These are phyloP conservation scores for Holcopasites calliopsidis DNA, from an alignment of 1,140 invertebrate genomes.

Conservation along the genomic window DNA sequence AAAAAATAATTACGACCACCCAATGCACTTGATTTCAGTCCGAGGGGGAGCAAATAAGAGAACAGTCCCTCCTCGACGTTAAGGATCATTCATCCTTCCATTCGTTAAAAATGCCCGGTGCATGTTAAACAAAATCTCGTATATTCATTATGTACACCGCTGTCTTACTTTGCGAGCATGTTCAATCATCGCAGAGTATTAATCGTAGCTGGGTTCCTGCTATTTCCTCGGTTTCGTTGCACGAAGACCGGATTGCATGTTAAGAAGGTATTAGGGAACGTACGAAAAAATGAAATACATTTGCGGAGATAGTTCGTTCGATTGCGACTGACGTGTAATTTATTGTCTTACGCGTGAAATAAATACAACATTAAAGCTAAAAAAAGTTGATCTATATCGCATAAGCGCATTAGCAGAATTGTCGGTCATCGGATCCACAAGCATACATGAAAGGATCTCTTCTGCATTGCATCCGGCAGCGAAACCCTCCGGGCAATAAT, in stretches of 20 bases:
- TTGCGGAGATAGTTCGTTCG: not conserved
- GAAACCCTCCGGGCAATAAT: constrained; percentile 66
- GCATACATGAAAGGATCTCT: constrained; percentile 50
- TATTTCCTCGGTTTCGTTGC: not conserved
- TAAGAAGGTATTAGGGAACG: not conserved
- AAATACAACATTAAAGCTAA: not conserved
- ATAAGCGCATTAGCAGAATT: constrained; percentile 53
- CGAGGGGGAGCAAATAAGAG: constrained; percentile 45
- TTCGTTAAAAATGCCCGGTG: constrained; percentile 42
- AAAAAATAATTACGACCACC: constrained; percentile 69
- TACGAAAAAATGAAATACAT: too few relatives aligned
- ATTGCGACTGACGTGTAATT: too few relatives aligned
- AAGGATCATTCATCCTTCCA: constrained; percentile 48
- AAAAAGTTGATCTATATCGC: not conserved
- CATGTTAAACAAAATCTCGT: constrained; percentile 51
- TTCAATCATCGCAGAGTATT: not conserved
- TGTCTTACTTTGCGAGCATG: constrained; percentile 19
- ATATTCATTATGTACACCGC: constrained; percentile 26
- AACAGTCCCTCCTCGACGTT: constrained; percentile 27
- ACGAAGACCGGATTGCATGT: not conserved
- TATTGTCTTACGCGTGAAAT: too few relatives aligned
- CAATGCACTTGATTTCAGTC: constrained; percentile 34
- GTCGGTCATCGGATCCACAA: constrained; percentile 2
- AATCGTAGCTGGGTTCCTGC: not conserved
- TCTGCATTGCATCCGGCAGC: constrained; percentile 47